Conservation (phyloP, 2,888 invertebrate species). For the Ennomos erosarius region DNA sequence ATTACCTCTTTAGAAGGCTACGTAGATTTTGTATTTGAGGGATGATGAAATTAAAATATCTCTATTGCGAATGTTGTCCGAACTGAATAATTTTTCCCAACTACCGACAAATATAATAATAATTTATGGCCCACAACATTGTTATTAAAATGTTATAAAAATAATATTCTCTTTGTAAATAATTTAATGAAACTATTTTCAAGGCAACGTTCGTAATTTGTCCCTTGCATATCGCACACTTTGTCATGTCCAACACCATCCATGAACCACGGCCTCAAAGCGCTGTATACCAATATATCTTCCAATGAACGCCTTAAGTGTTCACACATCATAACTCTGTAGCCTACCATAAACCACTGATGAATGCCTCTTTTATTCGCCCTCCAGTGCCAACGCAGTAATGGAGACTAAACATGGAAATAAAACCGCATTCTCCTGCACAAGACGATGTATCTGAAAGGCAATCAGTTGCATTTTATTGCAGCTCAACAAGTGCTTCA, state of each 20-base stretch:
- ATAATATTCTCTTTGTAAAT: too few species aligned
- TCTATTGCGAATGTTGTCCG: too few species aligned
- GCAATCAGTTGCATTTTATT: constrained; percentile 39
- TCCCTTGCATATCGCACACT: too few species aligned
- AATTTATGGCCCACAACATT: too few species aligned
- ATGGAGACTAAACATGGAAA: constrained; percentile 23
- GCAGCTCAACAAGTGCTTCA: constrained; percentile 40
- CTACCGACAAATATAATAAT: too few species aligned
- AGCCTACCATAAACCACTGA: constrained; percentile 9
- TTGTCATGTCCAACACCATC: background rate
- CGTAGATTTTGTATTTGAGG: too few species aligned
- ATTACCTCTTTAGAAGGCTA: too few species aligned
- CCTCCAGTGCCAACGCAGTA: constrained; percentile 20
- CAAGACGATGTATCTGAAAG: constrained; percentile 30
- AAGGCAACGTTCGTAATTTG: background rate
- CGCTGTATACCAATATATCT: too few species aligned
- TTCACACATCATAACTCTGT: constrained; percentile 13
- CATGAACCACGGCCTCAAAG: background rate
- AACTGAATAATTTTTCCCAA: too few species aligned
- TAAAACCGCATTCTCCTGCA: constrained; percentile 21
- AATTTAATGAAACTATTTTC: background rate
- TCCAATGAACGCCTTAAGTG: too few species aligned
- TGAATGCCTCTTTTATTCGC: background rate
- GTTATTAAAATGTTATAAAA: too few species aligned
- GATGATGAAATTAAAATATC: too few species aligned